These are phyloP conservation scores for Neolamprologus tretocephalus DNA, from an alignment of 2,113 vertebrate species.

Conservation along the genomic window DNA sequence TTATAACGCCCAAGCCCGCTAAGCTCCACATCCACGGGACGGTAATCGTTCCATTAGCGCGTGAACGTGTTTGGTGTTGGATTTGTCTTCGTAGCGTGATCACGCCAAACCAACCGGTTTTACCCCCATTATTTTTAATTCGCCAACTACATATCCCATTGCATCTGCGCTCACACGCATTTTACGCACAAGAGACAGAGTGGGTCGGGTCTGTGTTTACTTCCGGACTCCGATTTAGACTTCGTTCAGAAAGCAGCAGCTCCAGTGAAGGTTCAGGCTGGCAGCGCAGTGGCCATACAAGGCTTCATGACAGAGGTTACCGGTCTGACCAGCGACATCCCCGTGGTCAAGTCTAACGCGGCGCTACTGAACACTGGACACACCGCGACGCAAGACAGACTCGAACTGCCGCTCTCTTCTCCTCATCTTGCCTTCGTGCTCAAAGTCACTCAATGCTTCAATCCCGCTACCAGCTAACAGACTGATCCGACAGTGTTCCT, in stretches of 20 bases:
- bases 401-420: background rate
- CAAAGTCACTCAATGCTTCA: conserved; percentile 43
- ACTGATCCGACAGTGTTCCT: conserved; percentile 25
- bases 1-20: background rate
- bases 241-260: conserved; percentile 63
- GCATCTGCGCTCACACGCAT: background rate
- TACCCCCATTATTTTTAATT: background rate
- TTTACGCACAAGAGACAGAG: conserved; percentile 40
- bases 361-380: background rate
- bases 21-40: background rate
- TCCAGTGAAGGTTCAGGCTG: conserved; percentile 52
- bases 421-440: conserved; percentile 8
- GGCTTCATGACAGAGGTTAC: conserved; percentile 65
- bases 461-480: conserved; percentile 22
- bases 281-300: conserved; percentile 38
- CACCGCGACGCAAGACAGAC: background rate
- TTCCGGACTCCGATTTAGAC: conserved; percentile 78
- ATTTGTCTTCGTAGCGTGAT: background rate
- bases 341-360: background rate
- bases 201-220: conserved; percentile 76
- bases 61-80: background rate
- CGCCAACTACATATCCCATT: conserved; percentile 46
- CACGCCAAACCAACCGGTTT: background rate
- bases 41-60: background rate
- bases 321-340: conserved; percentile 30